Base-by-base conservation (phyloP, 1,140 invertebrate species). In the Drosophila suzukii region DNA sequence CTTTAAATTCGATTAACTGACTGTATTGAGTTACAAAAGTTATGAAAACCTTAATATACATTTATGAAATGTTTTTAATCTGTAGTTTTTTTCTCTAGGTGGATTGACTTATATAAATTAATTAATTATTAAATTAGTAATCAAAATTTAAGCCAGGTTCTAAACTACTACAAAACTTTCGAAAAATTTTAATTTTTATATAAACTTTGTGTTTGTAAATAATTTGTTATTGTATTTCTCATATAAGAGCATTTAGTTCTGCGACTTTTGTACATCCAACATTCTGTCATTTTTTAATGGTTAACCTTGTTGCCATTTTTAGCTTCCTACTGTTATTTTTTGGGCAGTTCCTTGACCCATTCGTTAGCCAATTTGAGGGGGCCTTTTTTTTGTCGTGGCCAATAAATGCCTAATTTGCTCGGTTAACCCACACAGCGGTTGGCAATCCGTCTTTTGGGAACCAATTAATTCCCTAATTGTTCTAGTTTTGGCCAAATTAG, bases 371-470 rank as follows among this genome's bases (percentile, higher is more conserved):
- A 86, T 88, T 88, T 82, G 70, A 63, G 55, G 57, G 7, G 66
- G 44, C 30, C 68, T 57, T 50, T 71, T 70, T 41, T 58, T 15
- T 27, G 27, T 27, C 51, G 47, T 41, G 24, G 20, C 61, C 77
- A 78, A 82, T 88, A 75, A 82, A 88, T 71, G 77, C 65, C 58
- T 85, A 88, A 85, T 85, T 85, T 88, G 55, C 3, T 15, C 44
- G 63, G 51, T 62, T 67, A 75, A 63, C 78, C 67, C 77, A 77
- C 83, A 61, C 83, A 88, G 83, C 78, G 68, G 82, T 74, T 27
- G 12, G 38, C 58, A 27, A 10, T 20, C 13, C 59, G 54, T 32
- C 44, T 24, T 59, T 27, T 15, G 27, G 27, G 20, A 38, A 38
- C 57, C 24, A 71, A 72, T 56, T 72, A 78, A 59, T 82, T 78